These are phyloP conservation scores for Lypha dubia DNA, from an alignment of 2,888 invertebrate species.

Conservation along the genomic window DNA sequence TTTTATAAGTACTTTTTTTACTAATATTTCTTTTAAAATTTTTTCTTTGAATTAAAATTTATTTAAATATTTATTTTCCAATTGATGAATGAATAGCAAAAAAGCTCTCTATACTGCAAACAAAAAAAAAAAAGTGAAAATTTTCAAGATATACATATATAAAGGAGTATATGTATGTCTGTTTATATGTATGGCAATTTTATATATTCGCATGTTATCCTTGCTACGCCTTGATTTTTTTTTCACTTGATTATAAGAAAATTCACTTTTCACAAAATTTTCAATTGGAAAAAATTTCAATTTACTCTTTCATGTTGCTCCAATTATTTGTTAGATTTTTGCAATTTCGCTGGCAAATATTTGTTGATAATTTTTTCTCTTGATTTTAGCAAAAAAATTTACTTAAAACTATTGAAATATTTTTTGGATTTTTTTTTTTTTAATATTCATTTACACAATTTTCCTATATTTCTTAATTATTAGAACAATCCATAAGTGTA, in stretches of 20 bases:
- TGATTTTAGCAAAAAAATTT: conserved; percentile 53
- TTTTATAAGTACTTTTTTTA: neutral
- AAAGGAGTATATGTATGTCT: conserved; percentile 11
- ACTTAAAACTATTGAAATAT: conserved; percentile 64
- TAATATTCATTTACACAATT: conserved; percentile 71
- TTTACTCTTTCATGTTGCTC: conserved; percentile 42
- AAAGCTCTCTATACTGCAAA: conserved; percentile 13
- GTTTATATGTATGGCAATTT: conserved; percentile 23
- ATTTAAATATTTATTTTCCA: conserved; percentile 10
- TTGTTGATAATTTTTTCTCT: conserved; percentile 34
- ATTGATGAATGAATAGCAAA: conserved; percentile 1
- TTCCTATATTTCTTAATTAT: conserved; percentile 67
- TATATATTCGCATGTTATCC: conserved; percentile 55
- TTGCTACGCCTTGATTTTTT: conserved; percentile 70
- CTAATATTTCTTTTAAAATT: neutral
- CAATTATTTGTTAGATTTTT: conserved; percentile 44
- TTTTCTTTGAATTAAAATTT: no score
- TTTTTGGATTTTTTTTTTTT: conserved; percentile 32
- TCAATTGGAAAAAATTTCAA: conserved; percentile 41
- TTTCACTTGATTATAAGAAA: conserved; percentile 45
- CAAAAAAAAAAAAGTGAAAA: conserved; percentile 34
- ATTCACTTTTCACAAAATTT: conserved; percentile 39
- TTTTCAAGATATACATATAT: conserved; percentile 39
- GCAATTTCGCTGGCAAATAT: conserved; percentile 41
- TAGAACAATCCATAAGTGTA: conserved; percentile 74